phyloP scores from a whole-genome alignment of 2,113 vertebrate genomes.

The Vulpes ferrilata region DNA sequence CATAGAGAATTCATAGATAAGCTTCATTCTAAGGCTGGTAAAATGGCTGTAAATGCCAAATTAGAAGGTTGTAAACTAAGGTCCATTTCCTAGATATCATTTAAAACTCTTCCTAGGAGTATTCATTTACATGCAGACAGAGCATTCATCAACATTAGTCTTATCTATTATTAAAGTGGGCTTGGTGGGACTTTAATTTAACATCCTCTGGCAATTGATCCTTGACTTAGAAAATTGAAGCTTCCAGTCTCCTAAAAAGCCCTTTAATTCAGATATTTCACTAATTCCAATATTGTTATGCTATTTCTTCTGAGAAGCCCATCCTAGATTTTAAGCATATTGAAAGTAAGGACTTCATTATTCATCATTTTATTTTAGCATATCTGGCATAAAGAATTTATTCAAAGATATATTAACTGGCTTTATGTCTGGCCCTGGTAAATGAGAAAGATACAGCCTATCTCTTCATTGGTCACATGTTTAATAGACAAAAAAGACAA shows the following conservation, averaged over 20 bases:
- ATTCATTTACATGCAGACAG: conserved; percentile 10
- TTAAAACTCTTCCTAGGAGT: not conserved
- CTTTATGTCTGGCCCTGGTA: not conserved
- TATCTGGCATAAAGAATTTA: not conserved
- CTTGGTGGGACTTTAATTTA: not conserved
- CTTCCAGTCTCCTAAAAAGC: not conserved
- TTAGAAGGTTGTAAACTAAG: not conserved
- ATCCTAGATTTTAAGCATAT: not conserved
- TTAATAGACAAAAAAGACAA: not conserved
- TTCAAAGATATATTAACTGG: not conserved
- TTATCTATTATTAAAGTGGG: not conserved
- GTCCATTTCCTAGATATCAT: not conserved
- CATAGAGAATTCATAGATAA: not conserved
- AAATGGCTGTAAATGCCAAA: not conserved
- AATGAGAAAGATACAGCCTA: not conserved
- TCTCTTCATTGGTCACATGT: not conserved
- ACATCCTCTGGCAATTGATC: not conserved
- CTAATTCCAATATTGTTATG: not conserved
- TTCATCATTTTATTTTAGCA: not conserved
- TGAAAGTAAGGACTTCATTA: not conserved
- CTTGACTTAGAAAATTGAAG: not conserved
- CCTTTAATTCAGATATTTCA: conserved; percentile 48
- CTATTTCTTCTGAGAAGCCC: not conserved
- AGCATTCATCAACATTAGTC: not conserved
- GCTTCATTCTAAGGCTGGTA: not conserved